Base-by-base conservation (phyloP, 2,888 invertebrate species). In the Hydraecia micacea region DNA sequence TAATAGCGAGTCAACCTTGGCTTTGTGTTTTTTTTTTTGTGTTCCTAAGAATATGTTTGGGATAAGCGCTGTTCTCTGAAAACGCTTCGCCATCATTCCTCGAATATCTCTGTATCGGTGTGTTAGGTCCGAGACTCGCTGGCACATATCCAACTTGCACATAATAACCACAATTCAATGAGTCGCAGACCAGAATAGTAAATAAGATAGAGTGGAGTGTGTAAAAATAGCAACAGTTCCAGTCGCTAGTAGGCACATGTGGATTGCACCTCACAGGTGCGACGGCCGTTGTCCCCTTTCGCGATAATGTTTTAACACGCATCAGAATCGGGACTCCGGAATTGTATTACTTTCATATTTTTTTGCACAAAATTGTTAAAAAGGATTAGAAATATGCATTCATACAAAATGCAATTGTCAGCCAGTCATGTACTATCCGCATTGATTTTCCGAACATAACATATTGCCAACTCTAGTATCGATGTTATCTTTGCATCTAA, bases 81-180 rank as follows among this genome's bases (percentile, higher is more conserved):
- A 92, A 90, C 92, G 92, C 92, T 92, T 93, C 89, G 91, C 92
- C 92, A 92, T 94, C 93, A 95, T 96, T 96, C 95, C 93, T 95
- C 90, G 95, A 95, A 96, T 96, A 96, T 96, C 95, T 96, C 90
- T 91, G 92, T 94, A 94, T 95, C 94, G 92, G 95, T 93, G 94
- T 92, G 94, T 94, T 95, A 94, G 93, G 95, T 94, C 93, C 90
- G 94, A 93, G 93, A 91, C 92, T 92, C 87, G 92, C 94, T 97
- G 97, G 97, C 97, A 94, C 92, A 92, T 93, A 93, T 96, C 97
- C 96, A 96, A 96, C 94, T 94, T 96, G 96, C 96, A 96, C 96
- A 96, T 97, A 96, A 96, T 97, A 96, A 96, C 96, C 96, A 96
- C 97, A 96, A 96, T 97, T 96, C 96, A 97, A 97, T 96, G 96